Base-by-base conservation (phyloP, 2,888 invertebrate species). In the Drosophila limbata region DNA sequence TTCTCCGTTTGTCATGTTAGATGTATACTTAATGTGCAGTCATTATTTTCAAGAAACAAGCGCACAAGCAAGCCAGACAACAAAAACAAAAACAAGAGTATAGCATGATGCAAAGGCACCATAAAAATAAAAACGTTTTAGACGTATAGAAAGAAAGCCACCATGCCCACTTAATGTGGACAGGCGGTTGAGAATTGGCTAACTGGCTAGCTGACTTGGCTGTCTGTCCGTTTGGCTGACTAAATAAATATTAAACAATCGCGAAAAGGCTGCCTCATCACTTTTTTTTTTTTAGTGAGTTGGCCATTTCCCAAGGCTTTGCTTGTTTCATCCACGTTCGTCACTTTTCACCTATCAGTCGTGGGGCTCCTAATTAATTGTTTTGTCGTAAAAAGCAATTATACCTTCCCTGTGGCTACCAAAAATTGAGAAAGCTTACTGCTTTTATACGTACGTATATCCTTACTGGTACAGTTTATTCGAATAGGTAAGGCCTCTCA, bases 21-120 rank as follows among this genome's bases (percentile, higher is more conserved):
- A 84, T 79, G 76, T 74, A 82, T 77, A 69, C 83, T 87, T 87
- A 89, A 87, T 87, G 89, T 85, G 81, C 85, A 87, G 89, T 85
- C 86, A 87, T 89, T 87, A 88, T 84, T 87, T 81, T 70, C 61
- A 70, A 87, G 77, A 85, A 85, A 84, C 89, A 88, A 85, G 89
- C 77, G 59, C 77, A 73, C 69, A 77, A 66, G 55, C 75, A 79
- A 66, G 52, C 72, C 64, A 69, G 55, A 44, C 63, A 69, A 74
- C 31, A 74, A 62, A 67, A 81, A 59, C 33, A 59, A 42, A 61
- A 42, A 4, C 11, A 56, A 15, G 9, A 15, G 31, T 42, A 9
- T 28, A 67, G 48, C 42, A 25, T 40, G 62, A 52, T 65, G 77
- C 70, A 61, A 71, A 67, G 82, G 80, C 85, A 82, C 56, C 64